Base-by-base conservation (phyloP, 1,140 invertebrate species). In the Drosophila sproati region DNA sequence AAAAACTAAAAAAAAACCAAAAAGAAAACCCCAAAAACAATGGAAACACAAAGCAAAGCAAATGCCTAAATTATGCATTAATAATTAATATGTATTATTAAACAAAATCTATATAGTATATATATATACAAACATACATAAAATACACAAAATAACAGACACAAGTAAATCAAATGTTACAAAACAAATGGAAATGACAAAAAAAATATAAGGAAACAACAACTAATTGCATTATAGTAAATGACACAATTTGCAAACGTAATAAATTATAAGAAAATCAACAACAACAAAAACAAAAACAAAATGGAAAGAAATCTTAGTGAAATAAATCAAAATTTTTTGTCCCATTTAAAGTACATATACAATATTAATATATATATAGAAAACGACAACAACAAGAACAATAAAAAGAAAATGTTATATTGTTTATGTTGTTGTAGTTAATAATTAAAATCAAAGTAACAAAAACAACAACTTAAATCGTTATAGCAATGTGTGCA, bases 271-370 rank as follows among this genome's bases (percentile, higher is more conserved):
- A 71, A 34, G 57, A 55, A 47, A 55, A 12, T 12, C 12, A 57
- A 43, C 39, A 41, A 76, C 32, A 39, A 56, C 34, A 3, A 51
- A 31, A 20, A 45, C 2, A 31, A 29, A 47, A 51, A 29, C 51
- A 4, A 69, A 62, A 31, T 39, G 12, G 20, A 37, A 6, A 51
- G 4, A 54, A 32, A 70, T 70, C 66, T 80, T 88, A 88, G 83
- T 89, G 66, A 88, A 89, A 77, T 87, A 83, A 87, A 88, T 88
- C 83, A 89, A 88, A 89, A 88, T 88, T 88, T 86, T 83, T 80
- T 88, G 83, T 62, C 82, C 63, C 80, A 80, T 68, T 77, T 74
- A 80, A 83, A 70, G 52, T 52, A 72, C 66, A 70, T 73, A 64
- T 73, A 72, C 39, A 52, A 28, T 28, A 67, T 35, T 45, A 56